Evolutionary conservation across 2,797 vertebrate genomes (phyloP), one percentile per base, ranked within the genome.

Genomic region (Crocidura indochinensis): DNA sequence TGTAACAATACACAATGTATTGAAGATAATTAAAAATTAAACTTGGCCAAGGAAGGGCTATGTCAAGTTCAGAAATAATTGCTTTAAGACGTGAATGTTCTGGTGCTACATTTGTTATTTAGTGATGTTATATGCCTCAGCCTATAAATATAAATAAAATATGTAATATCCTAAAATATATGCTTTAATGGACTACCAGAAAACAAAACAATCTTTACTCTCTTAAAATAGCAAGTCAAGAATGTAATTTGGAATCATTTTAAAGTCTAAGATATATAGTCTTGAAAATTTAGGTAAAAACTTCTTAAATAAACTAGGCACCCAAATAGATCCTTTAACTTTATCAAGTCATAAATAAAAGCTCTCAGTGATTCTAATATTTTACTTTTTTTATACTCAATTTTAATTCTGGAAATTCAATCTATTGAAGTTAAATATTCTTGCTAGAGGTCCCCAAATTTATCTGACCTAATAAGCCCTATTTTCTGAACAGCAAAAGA

Each of bases 21-120:
- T 56, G 56, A 90, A 92, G 60, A 62, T 9, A 84, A 85, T 78
- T 77, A 77, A 93, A 79, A 90, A 92, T 71, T 94, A 51, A 78
- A 91, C 0, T 76, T 84, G 90, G 80, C 6, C 11, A 38, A 79
- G 64, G 24, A 86, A 83, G 71, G 65, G 19, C 24, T 79, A 19
- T 87, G 44, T 60, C 69, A 69, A 9, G 44, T 87, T 73, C n/a
- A 80, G 64, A 92, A 87, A 89, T 87, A 85, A 83, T 44, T 92
- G 69, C 29, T 82, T 84, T 91, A 46, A 56, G 75, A 93, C 51
- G 62, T 87, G 11, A 68, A 74, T 38, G 81, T 92, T 91, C 86
- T 64, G 56, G 73, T 93, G 4, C 51, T 84, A 14, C n/a, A 10
- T 22, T 87, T 93, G 6, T 60, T 60, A 68, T 72, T 74, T 17